phyloP scores from a whole-genome alignment of 1,140 invertebrate genomes.

The Heliothis virescens region DNA sequence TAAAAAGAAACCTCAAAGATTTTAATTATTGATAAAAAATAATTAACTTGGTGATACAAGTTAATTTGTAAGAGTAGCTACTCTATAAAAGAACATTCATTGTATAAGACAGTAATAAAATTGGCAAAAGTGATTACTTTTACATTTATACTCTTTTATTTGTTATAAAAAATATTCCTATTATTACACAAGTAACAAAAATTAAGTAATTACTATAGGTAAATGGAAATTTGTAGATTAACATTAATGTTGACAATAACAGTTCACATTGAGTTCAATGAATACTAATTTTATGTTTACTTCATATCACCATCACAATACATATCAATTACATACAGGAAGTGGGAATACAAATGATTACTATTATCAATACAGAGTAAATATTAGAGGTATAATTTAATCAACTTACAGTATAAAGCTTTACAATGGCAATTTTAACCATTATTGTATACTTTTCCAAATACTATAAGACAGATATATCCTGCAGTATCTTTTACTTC shows the following conservation, averaged over 20 bases:
- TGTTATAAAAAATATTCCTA: constrained; percentile 34
- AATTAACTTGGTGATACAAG: neutral
- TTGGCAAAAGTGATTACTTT: constrained; percentile 4
- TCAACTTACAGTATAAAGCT: constrained; percentile 1
- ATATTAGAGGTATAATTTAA: constrained; percentile 6
- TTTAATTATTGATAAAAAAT: neutral
- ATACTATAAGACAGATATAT: neutral
- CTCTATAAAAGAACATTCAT: too few relatives aligned
- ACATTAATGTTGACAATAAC: neutral
- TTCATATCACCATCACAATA: neutral
- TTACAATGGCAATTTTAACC: neutral
- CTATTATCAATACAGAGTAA: neutral
- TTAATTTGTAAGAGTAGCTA: too few relatives aligned
- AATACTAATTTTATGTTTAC: neutral
- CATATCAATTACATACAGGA: too few relatives aligned
- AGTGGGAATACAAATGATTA: constrained; percentile 1
- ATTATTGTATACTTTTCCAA: neutral
- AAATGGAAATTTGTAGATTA: constrained; percentile 2
- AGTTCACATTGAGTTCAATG: too few relatives aligned
- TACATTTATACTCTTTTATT: constrained; percentile 30
- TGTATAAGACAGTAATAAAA: neutral
- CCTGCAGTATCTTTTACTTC: too few relatives aligned
- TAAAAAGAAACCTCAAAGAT: neutral
- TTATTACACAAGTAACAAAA: constrained; percentile 43
- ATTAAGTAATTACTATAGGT: constrained; percentile 17